These are phyloP conservation scores for Ooceraea biroi DNA, from an alignment of 1,140 invertebrate species.

Conservation along the genomic window DNA sequence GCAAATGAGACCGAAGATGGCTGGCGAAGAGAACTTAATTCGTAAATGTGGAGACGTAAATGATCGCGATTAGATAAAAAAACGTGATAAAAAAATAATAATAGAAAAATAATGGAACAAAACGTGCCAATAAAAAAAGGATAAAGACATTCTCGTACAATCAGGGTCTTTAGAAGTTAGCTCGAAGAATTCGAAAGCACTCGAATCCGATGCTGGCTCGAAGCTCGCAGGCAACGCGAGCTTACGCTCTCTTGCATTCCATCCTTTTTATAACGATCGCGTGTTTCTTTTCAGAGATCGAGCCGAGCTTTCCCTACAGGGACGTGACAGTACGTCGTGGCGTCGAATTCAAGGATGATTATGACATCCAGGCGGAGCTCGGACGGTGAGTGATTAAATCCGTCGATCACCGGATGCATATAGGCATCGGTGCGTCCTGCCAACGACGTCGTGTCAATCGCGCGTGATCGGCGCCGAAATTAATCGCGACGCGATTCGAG, in stretches of 20 bases:
- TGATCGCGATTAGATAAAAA: background rate
- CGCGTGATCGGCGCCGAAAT: constrained; percentile 10
- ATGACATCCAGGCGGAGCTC: constrained; percentile 93
- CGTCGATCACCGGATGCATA: constrained; percentile 31
- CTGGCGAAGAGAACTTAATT: background rate
- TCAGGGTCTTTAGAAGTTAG: no score
- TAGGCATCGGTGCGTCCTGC: constrained; percentile 7
- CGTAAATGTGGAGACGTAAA: background rate
- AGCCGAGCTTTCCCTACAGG: constrained; percentile 93
- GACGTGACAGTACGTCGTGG: constrained; percentile 92
- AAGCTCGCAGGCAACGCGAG: background rate
- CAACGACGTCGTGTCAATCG: constrained; percentile 39
- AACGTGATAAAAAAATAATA: background rate
- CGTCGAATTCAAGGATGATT: constrained; percentile 92
- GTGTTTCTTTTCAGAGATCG: constrained; percentile 90
- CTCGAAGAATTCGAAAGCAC: background rate
- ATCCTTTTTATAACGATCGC: background rate
- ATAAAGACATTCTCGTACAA: no score
- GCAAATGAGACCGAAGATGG: background rate
- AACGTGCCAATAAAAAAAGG: background rate
- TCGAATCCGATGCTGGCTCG: constrained; percentile 11
- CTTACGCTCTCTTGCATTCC: background rate
- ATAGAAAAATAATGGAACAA: background rate
- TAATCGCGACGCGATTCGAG: background rate
- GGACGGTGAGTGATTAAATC: constrained; percentile 88